Evolutionary conservation across 1,140 invertebrate genomes (phyloP), one percentile per base, ranked within the genome.

Genomic region (Drosophila bocki): DNA sequence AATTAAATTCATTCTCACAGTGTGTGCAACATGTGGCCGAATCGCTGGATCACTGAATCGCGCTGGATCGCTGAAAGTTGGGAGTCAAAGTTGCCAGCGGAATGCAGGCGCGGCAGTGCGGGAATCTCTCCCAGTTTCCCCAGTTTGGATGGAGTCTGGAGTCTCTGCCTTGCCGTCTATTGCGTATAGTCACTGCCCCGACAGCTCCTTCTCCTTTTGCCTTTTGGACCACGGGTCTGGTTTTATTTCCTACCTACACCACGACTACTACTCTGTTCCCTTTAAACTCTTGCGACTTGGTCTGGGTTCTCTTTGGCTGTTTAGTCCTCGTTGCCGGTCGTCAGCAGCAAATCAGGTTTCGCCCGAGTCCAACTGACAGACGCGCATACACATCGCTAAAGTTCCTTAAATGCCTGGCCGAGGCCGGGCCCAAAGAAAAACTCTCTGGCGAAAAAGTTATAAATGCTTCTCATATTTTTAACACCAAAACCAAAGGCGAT

Each of bases 1-100:
- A 88, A 88, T 88, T 88, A 88, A 88, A 90, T 90, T 84, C 85
- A 90, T 90, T 88, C 84, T 88, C 84, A 88, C 84, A 88, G 84
- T 88, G 80, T 88, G 84, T 88, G 85, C 84, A 88, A 88, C 84
- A 88, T 88, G 84, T 88, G 84, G 84, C 80, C 74, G 57, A 50
- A 72, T 76, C 65, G 59, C 29, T 61, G 58, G 61, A 29, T 54
- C 33, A 22, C 19, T 54, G 51, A 37, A 22, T 37, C n/a, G 29
- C 51, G 0, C 80, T 64, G 63, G 39, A 70, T 70, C 61, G 65
- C 33, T 70, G 58, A 42, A 39, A 61, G 44, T 37, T 68, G 37
- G 60, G 54, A 59, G 62, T 26, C 62, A 50, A 48, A 67, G 44
- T 56, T 22, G 44, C 41, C 65, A 29, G 57, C 63, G 79, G 83